Conservation (phyloP, 2,888 invertebrate genomes). For the Lamellibrachia satsuma region DNA sequence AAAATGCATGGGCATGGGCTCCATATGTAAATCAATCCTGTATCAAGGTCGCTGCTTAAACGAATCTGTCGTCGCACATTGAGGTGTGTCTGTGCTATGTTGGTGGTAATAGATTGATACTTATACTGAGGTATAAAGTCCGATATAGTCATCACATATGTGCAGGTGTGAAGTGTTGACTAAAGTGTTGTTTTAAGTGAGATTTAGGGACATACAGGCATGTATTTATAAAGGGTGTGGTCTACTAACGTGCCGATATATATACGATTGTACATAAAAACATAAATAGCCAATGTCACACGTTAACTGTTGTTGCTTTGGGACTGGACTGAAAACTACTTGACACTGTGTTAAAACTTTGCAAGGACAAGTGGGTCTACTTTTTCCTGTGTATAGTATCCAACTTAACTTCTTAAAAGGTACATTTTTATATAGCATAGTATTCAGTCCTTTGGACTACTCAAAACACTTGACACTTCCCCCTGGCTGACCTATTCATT, state of each 20-base stretch:
- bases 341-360: too few relatives aligned
- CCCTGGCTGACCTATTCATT: too few relatives aligned
- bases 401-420: too few relatives aligned
- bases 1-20: slow-evolving; percentile 4
- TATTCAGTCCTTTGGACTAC: too few relatives aligned
- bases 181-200: neutral
- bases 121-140: neutral
- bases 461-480: too few relatives aligned
- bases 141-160: neutral
- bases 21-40: neutral
- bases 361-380: too few relatives aligned
- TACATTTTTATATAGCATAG: too few relatives aligned
- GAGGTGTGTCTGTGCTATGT: neutral
- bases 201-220: neutral
- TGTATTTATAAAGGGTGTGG: neutral
- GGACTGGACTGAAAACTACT: neutral
- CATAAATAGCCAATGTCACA: neutral
- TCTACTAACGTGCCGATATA: neutral
- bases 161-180: neutral
- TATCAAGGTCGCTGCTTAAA: neutral
- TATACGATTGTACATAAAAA: neutral
- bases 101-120: neutral
- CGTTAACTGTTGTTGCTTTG: neutral
- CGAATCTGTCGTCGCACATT: neutral
- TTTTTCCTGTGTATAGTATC: too few relatives aligned